These are phyloP conservation scores for Bettongia penicillata DNA, from an alignment of 2,113 vertebrate species.

Conservation along the genomic window DNA sequence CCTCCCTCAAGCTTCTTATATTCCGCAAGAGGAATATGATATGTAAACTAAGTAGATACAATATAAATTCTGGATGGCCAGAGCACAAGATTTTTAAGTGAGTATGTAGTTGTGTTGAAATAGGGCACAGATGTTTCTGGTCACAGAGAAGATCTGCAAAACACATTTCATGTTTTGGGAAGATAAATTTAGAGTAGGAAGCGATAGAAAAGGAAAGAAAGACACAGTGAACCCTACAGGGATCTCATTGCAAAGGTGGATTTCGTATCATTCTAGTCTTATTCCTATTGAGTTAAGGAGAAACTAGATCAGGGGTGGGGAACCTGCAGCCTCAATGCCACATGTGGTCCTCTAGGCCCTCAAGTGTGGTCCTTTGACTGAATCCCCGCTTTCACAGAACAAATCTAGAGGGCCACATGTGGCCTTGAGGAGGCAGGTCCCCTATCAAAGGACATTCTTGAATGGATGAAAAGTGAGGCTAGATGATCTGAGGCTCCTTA, in stretches of 20 bases:
- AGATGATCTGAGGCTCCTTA: neutral
- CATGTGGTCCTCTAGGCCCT: too few relatives aligned
- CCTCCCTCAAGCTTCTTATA: neutral
- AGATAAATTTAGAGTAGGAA: neutral
- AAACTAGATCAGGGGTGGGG: neutral
- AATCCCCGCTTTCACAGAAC: too few relatives aligned
- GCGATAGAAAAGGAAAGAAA: neutral
- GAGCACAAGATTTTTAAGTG: neutral
- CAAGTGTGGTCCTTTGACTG: too few relatives aligned
- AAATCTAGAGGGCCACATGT: too few relatives aligned
- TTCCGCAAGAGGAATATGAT: neutral
- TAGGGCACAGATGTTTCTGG: neutral
- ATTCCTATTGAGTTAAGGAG: neutral
- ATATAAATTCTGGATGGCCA: neutral
- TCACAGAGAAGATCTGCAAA: neutral
- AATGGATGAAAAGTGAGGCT: neutral
- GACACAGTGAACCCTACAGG: neutral
- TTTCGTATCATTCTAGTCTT: neutral
- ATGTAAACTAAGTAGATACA: neutral
- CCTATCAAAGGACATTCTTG: neutral
- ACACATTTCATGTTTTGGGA: neutral
- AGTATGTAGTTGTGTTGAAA: neutral
- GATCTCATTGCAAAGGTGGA: neutral
- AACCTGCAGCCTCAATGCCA: too few relatives aligned
- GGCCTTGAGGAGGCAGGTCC: too few relatives aligned